Percentiles rank a stretch among this genome's conserved stretches.
phyloP scores from a whole-genome alignment of 2,113 vertebrate genomes.

The Hemibagrus wyckioides region DNA sequence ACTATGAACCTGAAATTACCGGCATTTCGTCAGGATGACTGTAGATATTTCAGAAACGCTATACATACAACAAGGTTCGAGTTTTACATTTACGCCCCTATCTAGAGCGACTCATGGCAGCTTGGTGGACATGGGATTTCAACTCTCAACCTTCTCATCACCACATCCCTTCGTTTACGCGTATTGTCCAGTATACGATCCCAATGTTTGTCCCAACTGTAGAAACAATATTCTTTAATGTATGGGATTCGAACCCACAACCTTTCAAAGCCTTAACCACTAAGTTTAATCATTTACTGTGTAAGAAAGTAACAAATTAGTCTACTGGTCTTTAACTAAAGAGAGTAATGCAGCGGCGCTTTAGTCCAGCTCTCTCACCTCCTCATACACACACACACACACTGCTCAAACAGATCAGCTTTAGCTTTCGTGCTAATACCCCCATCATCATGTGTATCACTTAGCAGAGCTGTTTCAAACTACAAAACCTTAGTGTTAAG shows the following conservation, averaged over 20 bases:
- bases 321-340: neutral
- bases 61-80: neutral
- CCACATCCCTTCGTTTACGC: too few species aligned
- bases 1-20: too few species aligned
- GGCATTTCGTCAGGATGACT: too few species aligned
- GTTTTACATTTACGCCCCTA: too few species aligned
- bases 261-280: too few species aligned
- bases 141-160: too few species aligned
- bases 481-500: neutral
- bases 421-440: neutral
- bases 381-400: neutral
- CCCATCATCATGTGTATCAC: neutral
- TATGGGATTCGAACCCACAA: too few species aligned
- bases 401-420: neutral
- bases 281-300: neutral
- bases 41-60: neutral
- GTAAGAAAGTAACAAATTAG: neutral
- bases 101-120: too few species aligned
- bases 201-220: too few species aligned
- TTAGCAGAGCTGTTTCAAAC: neutral
- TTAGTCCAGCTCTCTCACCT: neutral
- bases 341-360: neutral
- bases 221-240: too few species aligned
- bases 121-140: too few species aligned
- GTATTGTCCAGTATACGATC: too few species aligned